phyloP scores from a whole-genome alignment of 2,113 vertebrate species.

The Phycodurus eques region DNA sequence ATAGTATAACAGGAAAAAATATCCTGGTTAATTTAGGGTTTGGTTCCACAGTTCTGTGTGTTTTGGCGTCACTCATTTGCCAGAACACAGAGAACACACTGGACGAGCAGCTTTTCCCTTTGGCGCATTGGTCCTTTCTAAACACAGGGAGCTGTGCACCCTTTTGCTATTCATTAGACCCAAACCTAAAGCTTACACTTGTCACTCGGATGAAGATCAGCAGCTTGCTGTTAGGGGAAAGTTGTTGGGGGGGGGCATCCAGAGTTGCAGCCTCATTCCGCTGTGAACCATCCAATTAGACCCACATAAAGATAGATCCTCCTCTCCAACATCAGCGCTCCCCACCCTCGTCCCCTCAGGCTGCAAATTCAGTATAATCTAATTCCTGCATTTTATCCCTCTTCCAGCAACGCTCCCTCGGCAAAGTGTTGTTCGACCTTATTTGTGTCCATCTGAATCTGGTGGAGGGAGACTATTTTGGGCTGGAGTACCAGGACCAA shows the following conservation, averaged over 20 bases:
- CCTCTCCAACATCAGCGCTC: background rate
- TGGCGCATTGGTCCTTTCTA: background rate
- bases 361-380: background rate
- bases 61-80: constrained; percentile 12
- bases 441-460: constrained; percentile 89
- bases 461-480: constrained; percentile 91
- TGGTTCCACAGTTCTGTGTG: constrained; percentile 11
- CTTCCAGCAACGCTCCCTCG: constrained; percentile 83
- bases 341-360: background rate
- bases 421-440: constrained; percentile 85
- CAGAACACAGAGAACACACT: background rate
- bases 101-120: constrained; percentile 1
- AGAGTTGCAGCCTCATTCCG: background rate
- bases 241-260: constrained; percentile 6
- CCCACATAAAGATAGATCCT: background rate
- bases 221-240: constrained; percentile 7
- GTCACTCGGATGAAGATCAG: constrained; percentile 20
- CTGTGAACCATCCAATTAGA: constrained; percentile 3
- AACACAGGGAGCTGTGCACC: constrained; percentile 26
- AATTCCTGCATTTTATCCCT: constrained; percentile 27
- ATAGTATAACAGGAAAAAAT: constrained; percentile 17
- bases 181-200: background rate
- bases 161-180: constrained; percentile 31
- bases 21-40: constrained; percentile 40
- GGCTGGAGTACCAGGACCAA: constrained; percentile 89